Evolutionary conservation across 2,888 invertebrate genomes (phyloP).

Genomic region (Acleris cristana): DNA sequence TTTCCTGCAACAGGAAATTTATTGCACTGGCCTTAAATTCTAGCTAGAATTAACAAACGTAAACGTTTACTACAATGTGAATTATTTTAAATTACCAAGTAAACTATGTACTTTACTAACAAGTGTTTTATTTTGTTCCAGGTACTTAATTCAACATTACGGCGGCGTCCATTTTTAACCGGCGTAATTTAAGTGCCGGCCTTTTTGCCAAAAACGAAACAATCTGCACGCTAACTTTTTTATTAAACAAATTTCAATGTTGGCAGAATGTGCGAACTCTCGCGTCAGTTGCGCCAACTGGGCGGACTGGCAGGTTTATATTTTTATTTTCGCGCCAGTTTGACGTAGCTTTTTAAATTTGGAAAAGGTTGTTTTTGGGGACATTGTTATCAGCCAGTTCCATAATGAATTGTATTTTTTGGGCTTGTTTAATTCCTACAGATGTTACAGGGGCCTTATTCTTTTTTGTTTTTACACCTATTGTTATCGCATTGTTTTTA

Average conservation of each 20-base stretch:
- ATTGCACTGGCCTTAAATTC: no score
- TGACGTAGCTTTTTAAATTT: slow-evolving; percentile 8
- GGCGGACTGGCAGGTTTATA: slow-evolving; percentile 3
- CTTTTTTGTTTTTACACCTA: no score
- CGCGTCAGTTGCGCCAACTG: slow-evolving; percentile 12
- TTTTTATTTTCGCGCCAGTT: slow-evolving; percentile 20
- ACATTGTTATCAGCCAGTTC: not conserved
- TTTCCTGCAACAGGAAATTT: no score
- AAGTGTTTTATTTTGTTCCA: slow-evolving; percentile 11
- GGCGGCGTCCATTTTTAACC: not conserved
- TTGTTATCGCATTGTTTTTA: no score
- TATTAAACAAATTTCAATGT: slow-evolving; percentile 29
- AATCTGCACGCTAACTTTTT: slow-evolving; percentile 20
- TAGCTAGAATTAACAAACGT: no score
- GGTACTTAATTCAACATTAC: slow-evolving; percentile 5
- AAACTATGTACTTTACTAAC: not conserved
- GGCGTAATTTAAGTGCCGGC: not conserved
- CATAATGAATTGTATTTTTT: no score
- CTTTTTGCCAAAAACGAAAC: not conserved
- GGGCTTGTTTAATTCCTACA: no score
- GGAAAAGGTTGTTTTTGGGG: slow-evolving; percentile 1
- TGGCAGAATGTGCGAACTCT: slow-evolving; percentile 7
- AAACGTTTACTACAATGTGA: no score
- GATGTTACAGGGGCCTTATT: no score
- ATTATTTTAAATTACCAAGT: not conserved